Conservation (phyloP, 2,113 vertebrate genomes). For the Edolisoma coerulescens region DNA sequence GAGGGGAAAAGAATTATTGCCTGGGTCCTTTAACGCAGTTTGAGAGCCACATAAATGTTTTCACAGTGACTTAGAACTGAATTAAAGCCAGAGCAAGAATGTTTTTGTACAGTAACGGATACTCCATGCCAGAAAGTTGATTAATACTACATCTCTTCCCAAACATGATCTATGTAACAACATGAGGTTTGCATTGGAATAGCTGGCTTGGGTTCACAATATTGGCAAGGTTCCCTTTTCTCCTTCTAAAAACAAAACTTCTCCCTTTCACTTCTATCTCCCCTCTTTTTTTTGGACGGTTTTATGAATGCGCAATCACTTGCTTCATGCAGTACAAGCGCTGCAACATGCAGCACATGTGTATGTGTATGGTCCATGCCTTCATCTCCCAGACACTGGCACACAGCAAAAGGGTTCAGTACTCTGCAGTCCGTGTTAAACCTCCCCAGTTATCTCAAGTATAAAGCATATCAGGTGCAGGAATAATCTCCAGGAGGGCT, state of each 20-base stretch:
- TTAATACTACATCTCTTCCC: slow-evolving; percentile 51
- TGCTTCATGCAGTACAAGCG: neutral
- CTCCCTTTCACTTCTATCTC: slow-evolving; percentile 32
- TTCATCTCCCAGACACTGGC: neutral
- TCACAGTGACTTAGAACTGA: slow-evolving; percentile 67
- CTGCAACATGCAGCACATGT: neutral
- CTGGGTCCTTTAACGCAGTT: slow-evolving; percentile 50
- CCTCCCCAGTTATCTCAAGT: neutral
- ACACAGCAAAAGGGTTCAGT: neutral
- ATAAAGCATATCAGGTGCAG: neutral
- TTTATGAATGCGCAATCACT: neutral
- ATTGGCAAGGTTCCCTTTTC: slow-evolving; percentile 37
- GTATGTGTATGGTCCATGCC: neutral
- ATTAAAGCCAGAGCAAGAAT: slow-evolving; percentile 65
- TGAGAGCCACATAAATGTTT: slow-evolving; percentile 70
- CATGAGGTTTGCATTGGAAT: slow-evolving; percentile 60
- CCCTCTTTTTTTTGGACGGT: neutral
- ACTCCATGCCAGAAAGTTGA: slow-evolving; percentile 54
- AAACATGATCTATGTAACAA: slow-evolving; percentile 37
- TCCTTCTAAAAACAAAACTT: slow-evolving; percentile 44
- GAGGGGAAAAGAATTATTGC: slow-evolving; percentile 46
- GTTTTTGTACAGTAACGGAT: slow-evolving; percentile 65
- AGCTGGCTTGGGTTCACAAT: slow-evolving; percentile 30
- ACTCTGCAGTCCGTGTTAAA: neutral
- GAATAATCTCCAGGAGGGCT: neutral